Evolutionary conservation across 23 tunicate species (phyloP).

Genomic region (Pegea sp.): DNA sequence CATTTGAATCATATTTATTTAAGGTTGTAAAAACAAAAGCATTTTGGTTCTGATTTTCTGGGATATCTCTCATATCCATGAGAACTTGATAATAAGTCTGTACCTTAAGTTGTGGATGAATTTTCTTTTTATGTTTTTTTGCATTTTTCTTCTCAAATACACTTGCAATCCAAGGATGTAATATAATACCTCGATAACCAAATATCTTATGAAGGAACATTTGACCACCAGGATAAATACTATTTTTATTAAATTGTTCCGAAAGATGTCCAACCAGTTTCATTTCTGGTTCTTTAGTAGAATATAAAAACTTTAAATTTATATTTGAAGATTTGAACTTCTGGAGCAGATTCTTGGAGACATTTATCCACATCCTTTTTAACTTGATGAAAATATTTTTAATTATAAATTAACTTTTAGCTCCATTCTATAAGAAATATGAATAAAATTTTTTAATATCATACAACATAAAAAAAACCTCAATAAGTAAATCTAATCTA

Average conservation of each 20-base stretch:
- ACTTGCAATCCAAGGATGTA: constrained; percentile 1
- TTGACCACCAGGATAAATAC: not conserved
- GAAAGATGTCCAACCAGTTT: not conserved
- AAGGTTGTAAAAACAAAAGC: constrained; percentile 2
- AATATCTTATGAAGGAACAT: not conserved
- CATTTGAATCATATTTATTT: not conserved
- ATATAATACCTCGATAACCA: not conserved
- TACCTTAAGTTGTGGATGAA: not conserved
- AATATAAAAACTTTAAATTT: no score
- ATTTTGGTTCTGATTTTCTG: not conserved
- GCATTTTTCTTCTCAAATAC: not conserved
- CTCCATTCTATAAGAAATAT: no score
- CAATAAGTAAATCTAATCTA: no score
- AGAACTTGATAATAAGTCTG: constrained; percentile 1
- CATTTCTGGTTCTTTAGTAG: no score
- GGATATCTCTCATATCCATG: not conserved
- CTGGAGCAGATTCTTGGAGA: no score
- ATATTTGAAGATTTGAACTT: no score
- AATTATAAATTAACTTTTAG: no score
- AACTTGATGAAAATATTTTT: no score
- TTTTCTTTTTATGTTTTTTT: not conserved
- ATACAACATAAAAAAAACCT: no score
- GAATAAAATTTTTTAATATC: no score
- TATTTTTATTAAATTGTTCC: not conserved
- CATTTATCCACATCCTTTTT: no score